phyloP scores from a whole-genome alignment of 2,888 invertebrate species.

The Drosophila dives region DNA sequence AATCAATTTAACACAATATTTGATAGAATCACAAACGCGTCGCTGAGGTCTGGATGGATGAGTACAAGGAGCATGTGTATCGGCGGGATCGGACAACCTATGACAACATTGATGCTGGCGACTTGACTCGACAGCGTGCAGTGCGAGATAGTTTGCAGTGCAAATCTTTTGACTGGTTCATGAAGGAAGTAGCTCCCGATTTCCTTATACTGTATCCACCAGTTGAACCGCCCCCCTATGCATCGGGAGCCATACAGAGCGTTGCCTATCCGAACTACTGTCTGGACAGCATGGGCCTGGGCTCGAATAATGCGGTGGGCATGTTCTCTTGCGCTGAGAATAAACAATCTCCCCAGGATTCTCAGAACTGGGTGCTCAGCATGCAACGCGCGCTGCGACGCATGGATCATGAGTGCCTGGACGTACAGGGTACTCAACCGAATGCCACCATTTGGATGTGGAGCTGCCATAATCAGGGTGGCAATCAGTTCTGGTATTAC shows the following conservation, averaged over 20 bases:
- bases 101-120: constrained; percentile 90
- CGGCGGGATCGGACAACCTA: constrained; percentile 90
- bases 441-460: constrained; percentile 92
- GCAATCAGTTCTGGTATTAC: constrained; percentile 97
- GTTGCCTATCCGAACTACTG: constrained; percentile 88
- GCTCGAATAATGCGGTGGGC: constrained; percentile 79
- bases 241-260: constrained; percentile 90
- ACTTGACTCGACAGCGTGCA: constrained; percentile 91
- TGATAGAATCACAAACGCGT: constrained; percentile 95
- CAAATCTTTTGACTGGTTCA: constrained; percentile 97
- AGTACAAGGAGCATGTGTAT: constrained; percentile 95
- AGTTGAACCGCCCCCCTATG: constrained; percentile 92
- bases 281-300: constrained; percentile 88
- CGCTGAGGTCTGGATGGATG: constrained; percentile 99
- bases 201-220: constrained; percentile 94
- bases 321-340: constrained; percentile 78
- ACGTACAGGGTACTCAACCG: constrained; percentile 89
- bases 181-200: constrained; percentile 96
- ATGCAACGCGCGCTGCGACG: constrained; percentile 75
- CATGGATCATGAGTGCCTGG: constrained; percentile 92
- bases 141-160: constrained; percentile 92
- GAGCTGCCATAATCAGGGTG: constrained; percentile 94
- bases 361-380: constrained; percentile 79
- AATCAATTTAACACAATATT: constrained; percentile 26
- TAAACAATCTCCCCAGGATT: constrained; percentile 67